phyloP scores from a whole-genome alignment of 2,888 invertebrate genomes.

The Drosophila mimetica region DNA sequence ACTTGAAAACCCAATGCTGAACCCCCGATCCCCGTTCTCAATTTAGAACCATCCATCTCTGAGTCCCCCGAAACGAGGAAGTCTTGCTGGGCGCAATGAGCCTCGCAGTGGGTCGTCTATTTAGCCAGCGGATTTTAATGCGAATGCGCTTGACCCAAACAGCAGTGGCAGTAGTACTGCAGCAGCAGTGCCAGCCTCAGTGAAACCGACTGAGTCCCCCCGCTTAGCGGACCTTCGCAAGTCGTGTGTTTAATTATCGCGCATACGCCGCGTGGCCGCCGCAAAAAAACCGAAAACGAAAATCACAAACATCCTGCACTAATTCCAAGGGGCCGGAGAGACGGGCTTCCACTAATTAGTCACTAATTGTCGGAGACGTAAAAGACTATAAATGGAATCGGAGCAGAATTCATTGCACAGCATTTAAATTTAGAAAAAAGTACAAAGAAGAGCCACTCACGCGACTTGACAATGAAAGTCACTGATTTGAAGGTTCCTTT shows the following conservation, averaged over 20 bases:
- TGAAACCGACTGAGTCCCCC: conserved; percentile 21
- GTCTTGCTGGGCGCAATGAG: conserved; percentile 73
- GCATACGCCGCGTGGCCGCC: conserved; percentile 54
- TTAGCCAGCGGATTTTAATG: conserved; percentile 64
- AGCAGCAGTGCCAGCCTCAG: conserved; percentile 1
- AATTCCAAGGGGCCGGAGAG: conserved; percentile 13
- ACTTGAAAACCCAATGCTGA: conserved; percentile 48
- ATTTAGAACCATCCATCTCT: conserved; percentile 19
- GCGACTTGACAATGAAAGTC: too few species aligned
- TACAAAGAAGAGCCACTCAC: not conserved
- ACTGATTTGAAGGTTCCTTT: too few species aligned
- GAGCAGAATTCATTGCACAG: not conserved
- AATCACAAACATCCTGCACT: conserved; percentile 73
- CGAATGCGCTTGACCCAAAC: conserved; percentile 74
- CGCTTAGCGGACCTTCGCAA: conserved; percentile 51
- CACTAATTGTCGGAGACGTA: conserved; percentile 32
- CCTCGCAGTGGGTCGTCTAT: conserved; percentile 67
- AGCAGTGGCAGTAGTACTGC: conserved; percentile 15
- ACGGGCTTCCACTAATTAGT: conserved; percentile 58
- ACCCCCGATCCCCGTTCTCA: conserved; percentile 3
- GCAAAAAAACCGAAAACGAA: conserved; percentile 35
- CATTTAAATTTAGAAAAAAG: conserved; percentile 5
- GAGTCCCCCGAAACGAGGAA: conserved; percentile 60
- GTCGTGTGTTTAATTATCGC: conserved; percentile 67
- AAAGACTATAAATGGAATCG: conserved; percentile 6